These are phyloP conservation scores for Acipenser ruthenus DNA, from an alignment of 2,797 vertebrate species.

Conservation along the genomic window DNA sequence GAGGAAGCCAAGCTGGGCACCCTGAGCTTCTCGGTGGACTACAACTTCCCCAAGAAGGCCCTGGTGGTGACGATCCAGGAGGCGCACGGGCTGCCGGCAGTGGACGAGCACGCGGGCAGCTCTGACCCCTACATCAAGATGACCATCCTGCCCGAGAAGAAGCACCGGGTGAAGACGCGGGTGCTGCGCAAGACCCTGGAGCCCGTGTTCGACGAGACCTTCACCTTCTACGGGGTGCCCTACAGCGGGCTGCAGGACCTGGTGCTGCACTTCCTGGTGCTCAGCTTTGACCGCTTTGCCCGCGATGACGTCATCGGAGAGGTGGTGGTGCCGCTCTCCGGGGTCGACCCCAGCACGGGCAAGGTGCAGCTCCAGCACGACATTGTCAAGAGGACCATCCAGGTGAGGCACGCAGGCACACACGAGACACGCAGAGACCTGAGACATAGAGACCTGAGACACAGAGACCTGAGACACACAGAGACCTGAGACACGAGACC, in stretches of 20 bases:
- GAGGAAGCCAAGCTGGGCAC: slow-evolving; percentile 63
- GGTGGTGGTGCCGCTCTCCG: slow-evolving; percentile 81
- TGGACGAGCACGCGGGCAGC: slow-evolving; percentile 79
- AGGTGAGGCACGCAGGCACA: slow-evolving; percentile 53
- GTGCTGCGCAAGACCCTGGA: slow-evolving; percentile 89
- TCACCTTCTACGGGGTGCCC: slow-evolving; percentile 92
- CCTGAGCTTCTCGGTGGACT: slow-evolving; percentile 85
- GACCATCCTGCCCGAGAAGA: slow-evolving; percentile 91
- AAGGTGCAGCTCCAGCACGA: slow-evolving; percentile 83
- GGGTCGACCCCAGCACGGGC: slow-evolving; percentile 86
- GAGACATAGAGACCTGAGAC: not conserved
- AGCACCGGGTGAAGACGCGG: slow-evolving; percentile 91
- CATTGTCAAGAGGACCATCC: slow-evolving; percentile 88
- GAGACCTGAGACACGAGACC: no score
- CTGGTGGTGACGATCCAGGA: slow-evolving; percentile 89
- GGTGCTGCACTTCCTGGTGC: slow-evolving; percentile 87
- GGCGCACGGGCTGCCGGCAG: slow-evolving; percentile 76
- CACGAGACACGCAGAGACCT: not conserved
- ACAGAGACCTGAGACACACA: not conserved
- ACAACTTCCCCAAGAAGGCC: slow-evolving; percentile 95
- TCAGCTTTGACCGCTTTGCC: slow-evolving; percentile 93
- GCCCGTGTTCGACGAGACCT: slow-evolving; percentile 90
- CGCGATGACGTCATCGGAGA: slow-evolving; percentile 91
- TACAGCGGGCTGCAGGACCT: slow-evolving; percentile 88
- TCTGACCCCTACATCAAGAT: slow-evolving; percentile 95